Evolutionary conservation across 1,140 invertebrate genomes (phyloP).

Genomic region (Elysia chlorotica): DNA sequence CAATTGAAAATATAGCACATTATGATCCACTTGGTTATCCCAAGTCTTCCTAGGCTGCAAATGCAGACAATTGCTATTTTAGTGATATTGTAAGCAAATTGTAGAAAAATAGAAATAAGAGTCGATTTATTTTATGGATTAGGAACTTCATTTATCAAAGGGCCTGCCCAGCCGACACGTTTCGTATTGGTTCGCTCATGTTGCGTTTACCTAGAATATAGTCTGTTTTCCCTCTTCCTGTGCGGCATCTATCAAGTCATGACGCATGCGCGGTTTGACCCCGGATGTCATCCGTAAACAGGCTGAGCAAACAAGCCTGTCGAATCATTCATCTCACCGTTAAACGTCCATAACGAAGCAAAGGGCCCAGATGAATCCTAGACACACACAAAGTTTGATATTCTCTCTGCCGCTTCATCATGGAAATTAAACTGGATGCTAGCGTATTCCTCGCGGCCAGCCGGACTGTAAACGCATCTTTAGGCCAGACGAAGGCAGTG

Average conservation of each 20-base stretch:
- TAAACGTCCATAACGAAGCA: conserved; percentile 32
- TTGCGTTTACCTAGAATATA: background rate
- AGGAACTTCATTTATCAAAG: background rate
- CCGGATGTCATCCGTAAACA: conserved; percentile 9
- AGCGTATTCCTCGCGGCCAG: conserved; percentile 25
- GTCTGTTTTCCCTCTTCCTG: too few species aligned
- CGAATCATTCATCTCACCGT: conserved; percentile 34
- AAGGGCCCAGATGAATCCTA: conserved; percentile 35
- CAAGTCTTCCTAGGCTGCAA: too few species aligned
- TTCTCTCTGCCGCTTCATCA: conserved; percentile 34
- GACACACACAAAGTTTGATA: conserved; percentile 36
- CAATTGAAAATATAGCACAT: too few species aligned
- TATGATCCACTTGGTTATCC: too few species aligned
- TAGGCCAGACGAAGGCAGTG: conserved; percentile 22
- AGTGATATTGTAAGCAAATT: too few species aligned
- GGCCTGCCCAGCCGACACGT: background rate
- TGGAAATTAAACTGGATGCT: conserved; percentile 36
- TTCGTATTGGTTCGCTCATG: background rate
- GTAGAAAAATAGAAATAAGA: too few species aligned
- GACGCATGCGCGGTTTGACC: background rate
- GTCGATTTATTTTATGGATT: background rate
- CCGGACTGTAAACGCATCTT: conserved; percentile 33
- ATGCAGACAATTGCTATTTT: too few species aligned
- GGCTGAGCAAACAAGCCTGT: conserved; percentile 19
- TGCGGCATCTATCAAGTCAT: background rate